Evolutionary conservation across 2,113 vertebrate species (phyloP).

Genomic region (Tapirus terrestris): DNA sequence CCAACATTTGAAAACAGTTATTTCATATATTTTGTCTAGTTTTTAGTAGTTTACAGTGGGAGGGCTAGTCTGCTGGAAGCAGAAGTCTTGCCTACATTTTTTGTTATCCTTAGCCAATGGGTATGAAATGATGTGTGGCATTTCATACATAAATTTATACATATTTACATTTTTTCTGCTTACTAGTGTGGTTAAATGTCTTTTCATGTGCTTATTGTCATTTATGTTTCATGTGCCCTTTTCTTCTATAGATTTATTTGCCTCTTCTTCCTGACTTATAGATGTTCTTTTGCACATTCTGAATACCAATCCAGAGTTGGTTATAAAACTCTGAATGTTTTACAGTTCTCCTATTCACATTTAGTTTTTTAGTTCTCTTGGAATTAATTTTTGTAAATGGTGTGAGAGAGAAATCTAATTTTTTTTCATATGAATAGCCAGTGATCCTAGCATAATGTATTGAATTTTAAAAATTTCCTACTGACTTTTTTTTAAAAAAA

Average conservation of each 20-base stretch:
- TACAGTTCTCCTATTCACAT: background rate
- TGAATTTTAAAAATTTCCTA: background rate
- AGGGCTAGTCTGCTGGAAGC: background rate
- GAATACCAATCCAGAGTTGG: background rate
- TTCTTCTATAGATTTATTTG: background rate
- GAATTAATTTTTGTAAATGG: slow-evolving; percentile 26
- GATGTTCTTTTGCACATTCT: background rate
- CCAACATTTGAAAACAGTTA: background rate
- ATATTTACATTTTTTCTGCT: slow-evolving; percentile 1
- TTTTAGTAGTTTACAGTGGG: slow-evolving; percentile 26
- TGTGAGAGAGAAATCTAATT: background rate
- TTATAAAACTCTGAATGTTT: slow-evolving; percentile 9
- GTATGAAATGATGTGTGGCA: background rate
- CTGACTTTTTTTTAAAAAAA: background rate
- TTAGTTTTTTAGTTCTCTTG: slow-evolving; percentile 18
- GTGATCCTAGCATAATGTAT: background rate
- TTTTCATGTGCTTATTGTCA: background rate
- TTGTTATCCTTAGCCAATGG: background rate
- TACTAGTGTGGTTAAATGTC: background rate
- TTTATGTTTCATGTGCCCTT: background rate
- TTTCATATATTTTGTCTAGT: background rate
- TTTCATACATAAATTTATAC: background rate
- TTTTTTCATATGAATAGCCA: background rate
- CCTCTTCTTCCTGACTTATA: background rate
- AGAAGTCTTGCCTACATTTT: background rate